phyloP scores from a whole-genome alignment of 1,140 invertebrate species.

The Hycleus phaleratus region DNA sequence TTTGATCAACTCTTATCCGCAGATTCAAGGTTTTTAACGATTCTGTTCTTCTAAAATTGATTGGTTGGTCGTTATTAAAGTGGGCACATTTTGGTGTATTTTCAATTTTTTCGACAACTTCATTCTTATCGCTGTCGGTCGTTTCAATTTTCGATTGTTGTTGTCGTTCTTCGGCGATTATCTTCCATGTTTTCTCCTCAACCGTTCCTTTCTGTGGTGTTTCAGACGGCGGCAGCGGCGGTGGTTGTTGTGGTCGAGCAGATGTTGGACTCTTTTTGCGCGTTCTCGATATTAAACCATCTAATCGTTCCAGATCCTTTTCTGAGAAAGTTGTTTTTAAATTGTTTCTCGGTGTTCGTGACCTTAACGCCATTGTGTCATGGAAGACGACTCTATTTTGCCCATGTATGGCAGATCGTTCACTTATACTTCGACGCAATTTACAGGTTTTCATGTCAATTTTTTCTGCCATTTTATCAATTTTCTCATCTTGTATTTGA shows the following conservation, averaged over 20 bases:
- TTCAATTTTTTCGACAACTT: neutral
- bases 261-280: constrained; percentile 29
- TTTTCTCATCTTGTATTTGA: neutral
- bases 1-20: neutral
- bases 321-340: constrained; percentile 39
- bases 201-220: constrained; percentile 6
- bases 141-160: neutral
- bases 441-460: constrained; percentile 6
- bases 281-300: constrained; percentile 41
- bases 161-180: no score
- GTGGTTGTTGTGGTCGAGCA: constrained; percentile 37
- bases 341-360: constrained; percentile 51
- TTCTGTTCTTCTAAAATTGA: neutral
- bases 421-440: constrained; percentile 47
- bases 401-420: constrained; percentile 38
- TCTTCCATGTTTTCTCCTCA: neutral
- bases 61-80: neutral
- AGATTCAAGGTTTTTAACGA: neutral
- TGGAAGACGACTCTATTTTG: constrained; percentile 45
- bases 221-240: constrained; percentile 28
- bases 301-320: constrained; percentile 43
- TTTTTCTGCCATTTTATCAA: neutral
- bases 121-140: neutral
- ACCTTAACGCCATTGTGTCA: constrained; percentile 70
- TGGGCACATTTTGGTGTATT: neutral